phyloP scores from a whole-genome alignment of 2,888 invertebrate species.

The Fragum sueziense region DNA sequence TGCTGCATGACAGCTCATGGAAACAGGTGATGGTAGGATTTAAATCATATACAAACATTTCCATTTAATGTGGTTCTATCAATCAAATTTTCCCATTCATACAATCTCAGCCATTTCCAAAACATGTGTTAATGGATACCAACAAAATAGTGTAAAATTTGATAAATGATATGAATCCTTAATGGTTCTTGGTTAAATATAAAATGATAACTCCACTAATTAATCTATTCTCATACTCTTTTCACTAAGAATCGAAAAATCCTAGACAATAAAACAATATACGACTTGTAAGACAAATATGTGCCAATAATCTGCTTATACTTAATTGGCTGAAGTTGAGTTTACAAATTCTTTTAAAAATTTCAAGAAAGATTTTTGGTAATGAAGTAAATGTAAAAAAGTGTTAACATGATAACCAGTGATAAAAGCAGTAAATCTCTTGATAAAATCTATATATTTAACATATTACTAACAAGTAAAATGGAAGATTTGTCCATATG shows the following conservation, averaged over 20 bases:
- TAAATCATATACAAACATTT: neutral
- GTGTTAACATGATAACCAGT: neutral
- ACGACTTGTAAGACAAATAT: no score
- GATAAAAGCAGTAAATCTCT: neutral
- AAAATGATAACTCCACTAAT: neutral
- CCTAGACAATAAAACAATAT: no score
- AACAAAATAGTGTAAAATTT: neutral
- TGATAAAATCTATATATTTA: neutral
- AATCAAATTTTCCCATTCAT: neutral
- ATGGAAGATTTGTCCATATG: neutral
- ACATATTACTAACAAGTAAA: no score
- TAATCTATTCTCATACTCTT: neutral
- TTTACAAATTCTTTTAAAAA: no score
- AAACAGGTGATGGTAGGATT: neutral
- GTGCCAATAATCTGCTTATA: no score
- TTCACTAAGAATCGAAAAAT: no score
- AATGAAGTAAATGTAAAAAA: neutral
- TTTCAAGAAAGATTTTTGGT: no score
- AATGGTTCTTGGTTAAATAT: neutral
- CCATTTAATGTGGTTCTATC: neutral
- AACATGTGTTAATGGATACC: neutral
- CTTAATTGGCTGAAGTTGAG: no score
- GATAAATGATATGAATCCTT: neutral
- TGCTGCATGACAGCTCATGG: neutral
- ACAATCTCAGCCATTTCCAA: neutral